Conservation (phyloP, 2,888 invertebrate genomes). For the Aporophyla lueneburgensis region DNA sequence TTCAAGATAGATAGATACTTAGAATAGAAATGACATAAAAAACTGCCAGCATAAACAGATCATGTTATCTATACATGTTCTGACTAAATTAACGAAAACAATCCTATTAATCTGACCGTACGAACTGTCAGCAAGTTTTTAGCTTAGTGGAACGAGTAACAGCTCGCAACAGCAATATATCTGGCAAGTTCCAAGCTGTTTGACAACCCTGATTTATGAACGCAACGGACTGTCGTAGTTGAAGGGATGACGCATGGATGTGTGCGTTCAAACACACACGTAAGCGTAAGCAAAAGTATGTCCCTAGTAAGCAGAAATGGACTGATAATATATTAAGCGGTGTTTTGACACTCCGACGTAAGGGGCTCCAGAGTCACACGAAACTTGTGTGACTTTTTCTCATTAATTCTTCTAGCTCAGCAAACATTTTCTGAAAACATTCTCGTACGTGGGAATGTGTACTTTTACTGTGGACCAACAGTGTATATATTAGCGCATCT, state of each 20-base stretch:
- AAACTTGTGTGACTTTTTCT: constrained; percentile 33
- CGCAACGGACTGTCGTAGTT: constrained; percentile 61
- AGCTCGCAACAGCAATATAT: constrained; percentile 82
- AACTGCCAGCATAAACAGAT: neutral
- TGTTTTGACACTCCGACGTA: constrained; percentile 51
- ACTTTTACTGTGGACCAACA: neutral
- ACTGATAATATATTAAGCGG: constrained; percentile 44
- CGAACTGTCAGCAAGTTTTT: constrained; percentile 61
- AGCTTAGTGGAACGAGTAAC: constrained; percentile 67
- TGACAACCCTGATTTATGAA: constrained; percentile 86
- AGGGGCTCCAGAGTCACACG: constrained; percentile 2
- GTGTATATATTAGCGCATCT: neutral
- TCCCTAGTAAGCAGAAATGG: constrained; percentile 37
- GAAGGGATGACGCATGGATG: constrained; percentile 44
- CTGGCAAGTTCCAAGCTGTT: constrained; percentile 77
- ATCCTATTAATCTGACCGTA: constrained; percentile 30
- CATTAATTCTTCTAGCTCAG: constrained; percentile 24
- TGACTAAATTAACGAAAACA: constrained; percentile 15
- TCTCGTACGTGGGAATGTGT: neutral
- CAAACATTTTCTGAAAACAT: constrained; percentile 26
- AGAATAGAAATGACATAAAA: neutral
- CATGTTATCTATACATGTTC: neutral
- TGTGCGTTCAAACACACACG: constrained; percentile 36
- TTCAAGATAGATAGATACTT: neutral
- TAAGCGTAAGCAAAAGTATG: constrained; percentile 44